These are phyloP conservation scores for Anguilla rostrata DNA, from an alignment of 2,113 vertebrate species.

Conservation along the genomic window DNA sequence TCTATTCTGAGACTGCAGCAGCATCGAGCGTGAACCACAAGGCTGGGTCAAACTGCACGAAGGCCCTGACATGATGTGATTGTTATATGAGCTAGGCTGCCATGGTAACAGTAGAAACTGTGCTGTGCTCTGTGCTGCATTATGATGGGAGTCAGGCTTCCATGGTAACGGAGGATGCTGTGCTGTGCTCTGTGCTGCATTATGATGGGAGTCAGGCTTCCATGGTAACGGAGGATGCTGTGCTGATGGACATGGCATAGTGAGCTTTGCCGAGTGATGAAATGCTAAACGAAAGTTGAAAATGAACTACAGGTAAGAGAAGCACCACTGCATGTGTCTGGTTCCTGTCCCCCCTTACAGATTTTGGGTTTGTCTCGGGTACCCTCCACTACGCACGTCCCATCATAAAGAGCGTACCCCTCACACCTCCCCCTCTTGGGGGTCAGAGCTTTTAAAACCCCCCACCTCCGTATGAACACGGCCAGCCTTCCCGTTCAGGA, in stretches of 20 bases:
- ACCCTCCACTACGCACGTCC: no score
- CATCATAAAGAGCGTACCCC: no score
- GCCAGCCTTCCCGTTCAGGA: no score
- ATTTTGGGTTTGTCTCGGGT: no score
- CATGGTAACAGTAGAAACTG: neutral
- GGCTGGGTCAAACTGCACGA: neutral
- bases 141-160: neutral
- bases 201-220: neutral
- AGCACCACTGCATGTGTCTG: no score
- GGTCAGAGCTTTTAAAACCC: no score
- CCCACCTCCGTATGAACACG: no score
- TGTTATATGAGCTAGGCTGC: neutral
- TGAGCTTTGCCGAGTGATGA: neutral
- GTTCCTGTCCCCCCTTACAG: no score
- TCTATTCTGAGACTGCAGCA: neutral
- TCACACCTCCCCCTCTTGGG: no score
- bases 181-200: neutral
- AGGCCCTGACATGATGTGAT: neutral
- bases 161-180: neutral
- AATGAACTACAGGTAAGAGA: no score
- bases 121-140: neutral
- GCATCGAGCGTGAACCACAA: neutral
- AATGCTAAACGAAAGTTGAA: neutral
- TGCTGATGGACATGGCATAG: neutral
- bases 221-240: neutral